Evolutionary conservation across 2,888 invertebrate species (phyloP).

Genomic region (Megastigmus dorsalis): DNA sequence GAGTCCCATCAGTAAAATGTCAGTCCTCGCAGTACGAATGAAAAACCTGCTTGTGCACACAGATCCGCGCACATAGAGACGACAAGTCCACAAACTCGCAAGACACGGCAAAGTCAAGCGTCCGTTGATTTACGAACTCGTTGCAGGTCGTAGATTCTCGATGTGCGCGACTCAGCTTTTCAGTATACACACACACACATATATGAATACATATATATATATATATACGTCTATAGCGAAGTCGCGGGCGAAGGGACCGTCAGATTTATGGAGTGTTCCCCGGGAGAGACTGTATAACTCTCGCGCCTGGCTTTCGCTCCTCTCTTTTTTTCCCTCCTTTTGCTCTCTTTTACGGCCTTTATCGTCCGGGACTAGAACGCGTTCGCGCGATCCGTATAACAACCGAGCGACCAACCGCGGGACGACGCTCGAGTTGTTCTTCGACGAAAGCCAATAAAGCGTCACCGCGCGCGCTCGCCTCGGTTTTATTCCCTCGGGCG

Average conservation of each 20-base stretch:
- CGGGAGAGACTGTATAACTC: slow-evolving; percentile 61
- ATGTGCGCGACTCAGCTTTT: not conserved
- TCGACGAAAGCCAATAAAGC: slow-evolving; percentile 49
- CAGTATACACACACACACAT: not conserved
- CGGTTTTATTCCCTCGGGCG: slow-evolving; percentile 32
- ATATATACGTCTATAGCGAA: not conserved
- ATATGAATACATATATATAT: no score
- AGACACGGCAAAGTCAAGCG: slow-evolving; percentile 66
- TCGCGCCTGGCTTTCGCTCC: slow-evolving; percentile 53
- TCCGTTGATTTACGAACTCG: slow-evolving; percentile 70
- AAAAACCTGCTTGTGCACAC: no score
- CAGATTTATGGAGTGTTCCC: slow-evolving; percentile 70
- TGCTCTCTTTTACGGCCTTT: slow-evolving; percentile 16
- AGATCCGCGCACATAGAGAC: not conserved
- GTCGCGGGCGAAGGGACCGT: not conserved
- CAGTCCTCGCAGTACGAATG: no score
- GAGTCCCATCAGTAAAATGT: no score
- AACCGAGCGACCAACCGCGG: slow-evolving; percentile 37
- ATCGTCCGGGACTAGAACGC: not conserved
- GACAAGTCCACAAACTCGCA: slow-evolving; percentile 44
- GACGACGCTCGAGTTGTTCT: slow-evolving; percentile 1
- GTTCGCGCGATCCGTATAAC: slow-evolving; percentile 2
- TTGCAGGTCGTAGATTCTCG: slow-evolving; percentile 57
- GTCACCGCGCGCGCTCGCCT: slow-evolving; percentile 5
- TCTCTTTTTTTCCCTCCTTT: slow-evolving; percentile 52